Evolutionary conservation across 2,888 invertebrate genomes (phyloP), one percentile per base, ranked within the genome.

Genomic region (Frankliniella fusca): DNA sequence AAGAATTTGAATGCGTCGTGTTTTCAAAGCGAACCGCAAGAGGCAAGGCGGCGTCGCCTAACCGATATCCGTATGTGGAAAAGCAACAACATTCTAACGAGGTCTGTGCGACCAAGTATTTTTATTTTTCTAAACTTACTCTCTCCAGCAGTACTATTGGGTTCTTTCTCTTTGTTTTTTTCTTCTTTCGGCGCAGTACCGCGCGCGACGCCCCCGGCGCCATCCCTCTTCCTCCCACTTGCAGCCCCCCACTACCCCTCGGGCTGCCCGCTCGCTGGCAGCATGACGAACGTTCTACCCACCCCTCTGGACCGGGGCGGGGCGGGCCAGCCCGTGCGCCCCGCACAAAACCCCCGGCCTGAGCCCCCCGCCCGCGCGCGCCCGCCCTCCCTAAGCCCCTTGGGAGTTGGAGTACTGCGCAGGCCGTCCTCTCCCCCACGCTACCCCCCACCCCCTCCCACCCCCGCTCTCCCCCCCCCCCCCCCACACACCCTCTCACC

Each of bases 301-400:
- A n/a, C 61, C 70, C 70, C 70, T 23, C 70, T 70, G 70, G 70
- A 76, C 70, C 70, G n/a, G 38, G 38, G 38, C 38, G 38, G 38
- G 38, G 50, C 50, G 50, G 50, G 10, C 50, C 50, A 50, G 50
- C 50, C 50, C 54, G 15, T 18, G 61, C 61, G 61, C 61, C 61
- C 20, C 61, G 61, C 61, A 15, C 61, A 61, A 38, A 38, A 38
- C 38, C 61, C 61, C 61, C 20, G 18, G 18, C 61, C 61, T 18
- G 12, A 54, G 18, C 54, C 15, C 54, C 15, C 54, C 18, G 54
- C 54, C 54, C 38, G 54, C 54, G 54, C 54, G 54, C 12, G 15
- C 54, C 15, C 70, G 27, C 70, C 70, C 70, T 76, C 70, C 38
- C 27, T 76, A 76, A 76, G 70, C 70, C 70, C 70, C 70, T 76